Percentiles rank a stretch among this genome's conserved stretches.
Evolutionary conservation across 2,797 vertebrate genomes (phyloP).

Genomic region (Garrulus glandarius): DNA sequence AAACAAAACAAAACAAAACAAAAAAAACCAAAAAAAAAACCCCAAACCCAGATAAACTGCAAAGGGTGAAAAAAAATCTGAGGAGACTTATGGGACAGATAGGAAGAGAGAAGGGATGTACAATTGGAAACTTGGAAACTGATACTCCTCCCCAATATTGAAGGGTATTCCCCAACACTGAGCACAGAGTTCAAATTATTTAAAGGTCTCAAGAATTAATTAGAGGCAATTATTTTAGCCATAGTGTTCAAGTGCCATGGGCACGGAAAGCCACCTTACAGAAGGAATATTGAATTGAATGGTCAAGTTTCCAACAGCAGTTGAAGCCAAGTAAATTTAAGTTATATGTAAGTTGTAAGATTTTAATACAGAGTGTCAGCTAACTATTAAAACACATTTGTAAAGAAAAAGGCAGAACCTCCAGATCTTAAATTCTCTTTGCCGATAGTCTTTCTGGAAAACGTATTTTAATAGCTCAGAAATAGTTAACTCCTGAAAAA

Average conservation of each 20-base stretch:
- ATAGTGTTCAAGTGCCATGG: neutral
- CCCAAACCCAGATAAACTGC: neutral
- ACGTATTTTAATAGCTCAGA: neutral
- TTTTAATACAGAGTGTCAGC: neutral
- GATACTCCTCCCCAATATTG: accelerated
- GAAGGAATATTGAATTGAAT: neutral
- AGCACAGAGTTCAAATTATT: neutral
- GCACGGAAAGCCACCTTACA: neutral
- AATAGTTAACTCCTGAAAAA: neutral
- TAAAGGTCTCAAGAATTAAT: neutral
- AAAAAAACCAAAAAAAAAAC: neutral
- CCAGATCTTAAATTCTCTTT: neutral
- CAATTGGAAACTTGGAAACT: neutral
- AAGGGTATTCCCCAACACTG: neutral
- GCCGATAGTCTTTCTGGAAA: neutral
- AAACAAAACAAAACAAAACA: too few species aligned
- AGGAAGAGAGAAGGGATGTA: neutral
- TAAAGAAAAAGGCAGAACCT: neutral
- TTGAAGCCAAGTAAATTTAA: neutral
- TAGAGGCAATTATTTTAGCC: neutral
- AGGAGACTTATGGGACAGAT: neutral
- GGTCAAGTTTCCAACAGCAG: neutral
- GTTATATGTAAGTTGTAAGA: accelerated
- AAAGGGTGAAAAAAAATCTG: neutral
- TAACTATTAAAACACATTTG: neutral